Evolutionary conservation across 2,113 vertebrate species (phyloP), one percentile per base, ranked within the genome.

Genomic region (Phrynosoma platyrhinos): DNA sequence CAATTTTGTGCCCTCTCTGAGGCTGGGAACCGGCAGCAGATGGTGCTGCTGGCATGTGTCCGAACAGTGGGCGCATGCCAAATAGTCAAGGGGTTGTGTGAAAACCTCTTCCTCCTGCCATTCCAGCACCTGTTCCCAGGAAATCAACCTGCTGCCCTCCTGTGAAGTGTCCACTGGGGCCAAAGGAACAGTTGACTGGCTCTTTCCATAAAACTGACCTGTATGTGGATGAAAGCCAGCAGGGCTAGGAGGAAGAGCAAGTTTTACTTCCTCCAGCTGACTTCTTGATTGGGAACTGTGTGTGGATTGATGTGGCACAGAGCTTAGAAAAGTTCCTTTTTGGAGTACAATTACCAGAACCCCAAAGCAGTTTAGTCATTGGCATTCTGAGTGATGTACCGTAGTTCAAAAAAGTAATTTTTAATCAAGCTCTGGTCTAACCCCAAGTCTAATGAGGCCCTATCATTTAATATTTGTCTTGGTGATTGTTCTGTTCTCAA

Each of bases 121-220:
- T 20, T 76, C 36, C 71, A 87, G 69, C 87, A 88, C 87, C 87
- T 88, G 87, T 88, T 88, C 58, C 74, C 72, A 83, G 87, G 87
- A 83, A 88, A 83, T 75, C 62, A 25, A 21, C 87, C 27, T 66
- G 30, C 55, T 66, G 79, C 71, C 80, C 74, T 88, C 80, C 42
- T 81, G 79, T 62, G 62, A 75, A 47, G 36, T 6, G 10, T 68
- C 16, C 16, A 6, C 74, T 53, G 27, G 32, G 18, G 80, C 79
- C 86, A 87, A 71, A 82, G 42, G 79, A 83, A 30, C 13, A 25
- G 14, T 40, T 75, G 16, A 18, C 55, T 32, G 30, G 6, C 21
- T 68, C 21, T 74, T 72, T 53, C 30, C 14, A 1, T 52, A 82
- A 77, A 27, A 27, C 62, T 20, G 74, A 4, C n/a, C 23, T 68